phyloP scores from a whole-genome alignment of 2,113 vertebrate genomes.

The Epinephelus lanceolatus region DNA sequence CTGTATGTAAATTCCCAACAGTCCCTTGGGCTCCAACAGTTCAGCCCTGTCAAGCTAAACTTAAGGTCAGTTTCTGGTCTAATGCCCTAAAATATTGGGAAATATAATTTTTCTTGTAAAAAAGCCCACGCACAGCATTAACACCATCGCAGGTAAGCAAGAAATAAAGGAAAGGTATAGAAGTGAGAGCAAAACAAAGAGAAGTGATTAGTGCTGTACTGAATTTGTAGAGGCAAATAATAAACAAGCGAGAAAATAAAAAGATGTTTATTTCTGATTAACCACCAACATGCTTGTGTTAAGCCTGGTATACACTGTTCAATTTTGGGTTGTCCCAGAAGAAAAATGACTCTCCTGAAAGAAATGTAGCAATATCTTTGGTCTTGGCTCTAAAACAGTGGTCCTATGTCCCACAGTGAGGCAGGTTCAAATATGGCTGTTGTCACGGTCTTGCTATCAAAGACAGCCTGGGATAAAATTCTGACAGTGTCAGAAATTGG shows the following conservation, averaged over 20 bases:
- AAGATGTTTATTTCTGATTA: background rate
- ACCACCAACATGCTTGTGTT: background rate
- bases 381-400: too few relatives aligned
- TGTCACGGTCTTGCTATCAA: too few relatives aligned
- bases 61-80: background rate
- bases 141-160: background rate
- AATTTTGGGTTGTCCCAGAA: too few relatives aligned
- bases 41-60: background rate
- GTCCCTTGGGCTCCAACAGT: background rate
- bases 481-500: too few relatives aligned
- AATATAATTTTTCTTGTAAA: background rate
- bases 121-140: slow-evolving; percentile 14
- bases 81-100: background rate
- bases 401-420: too few relatives aligned
- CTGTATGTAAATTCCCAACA: background rate
- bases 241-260: slow-evolving; percentile 5
- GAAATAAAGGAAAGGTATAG: background rate
- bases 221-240: slow-evolving; percentile 4
- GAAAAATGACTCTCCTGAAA: too few relatives aligned
- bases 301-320: too few relatives aligned
- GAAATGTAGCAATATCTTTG: too few relatives aligned
- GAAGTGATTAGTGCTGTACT: background rate
- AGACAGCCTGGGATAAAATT: too few relatives aligned
- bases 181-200: slow-evolving; percentile 20
- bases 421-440: too few relatives aligned